These are phyloP conservation scores for Lycia hirtaria DNA, from an alignment of 2,888 invertebrate genomes.

Conservation along the genomic window DNA sequence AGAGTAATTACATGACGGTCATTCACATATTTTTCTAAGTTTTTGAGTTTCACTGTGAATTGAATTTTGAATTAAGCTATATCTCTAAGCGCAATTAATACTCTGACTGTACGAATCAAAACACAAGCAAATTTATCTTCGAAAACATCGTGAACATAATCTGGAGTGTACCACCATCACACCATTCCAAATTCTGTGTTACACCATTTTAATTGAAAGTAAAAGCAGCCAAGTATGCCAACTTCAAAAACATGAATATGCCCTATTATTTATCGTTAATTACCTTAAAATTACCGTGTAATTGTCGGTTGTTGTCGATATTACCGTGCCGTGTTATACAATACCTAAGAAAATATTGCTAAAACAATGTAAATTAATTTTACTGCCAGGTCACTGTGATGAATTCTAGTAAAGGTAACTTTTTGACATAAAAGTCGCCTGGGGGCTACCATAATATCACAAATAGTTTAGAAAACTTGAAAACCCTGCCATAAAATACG, in stretches of 20 bases:
- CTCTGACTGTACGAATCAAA: too few species aligned
- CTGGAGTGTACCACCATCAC: background rate
- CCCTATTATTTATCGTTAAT: constrained; percentile 36
- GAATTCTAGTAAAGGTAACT: background rate
- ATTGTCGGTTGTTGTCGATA: constrained; percentile 31
- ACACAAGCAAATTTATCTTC: too few species aligned
- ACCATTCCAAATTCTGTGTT: constrained; percentile 5
- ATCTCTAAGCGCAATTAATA: too few species aligned
- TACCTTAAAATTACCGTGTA: constrained; percentile 32
- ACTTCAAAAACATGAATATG: constrained; percentile 20
- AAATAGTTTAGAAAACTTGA: too few species aligned
- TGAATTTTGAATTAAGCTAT: too few species aligned
- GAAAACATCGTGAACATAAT: too few species aligned
- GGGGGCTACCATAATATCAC: too few species aligned
- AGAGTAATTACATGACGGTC: too few species aligned
- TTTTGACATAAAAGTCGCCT: too few species aligned
- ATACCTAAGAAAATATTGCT: constrained; percentile 32
- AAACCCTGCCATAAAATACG: too few species aligned
- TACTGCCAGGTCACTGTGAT: constrained; percentile 28
- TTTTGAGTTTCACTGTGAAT: too few species aligned
- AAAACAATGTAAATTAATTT: constrained; percentile 39
- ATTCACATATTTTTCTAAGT: too few species aligned
- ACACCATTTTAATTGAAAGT: constrained; percentile 23
- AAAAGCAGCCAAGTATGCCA: constrained; percentile 20
- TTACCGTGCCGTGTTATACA: constrained; percentile 33